Conservation (phyloP, 64 coral and sea anemone genomes). For the Platygyra sinensis region DNA sequence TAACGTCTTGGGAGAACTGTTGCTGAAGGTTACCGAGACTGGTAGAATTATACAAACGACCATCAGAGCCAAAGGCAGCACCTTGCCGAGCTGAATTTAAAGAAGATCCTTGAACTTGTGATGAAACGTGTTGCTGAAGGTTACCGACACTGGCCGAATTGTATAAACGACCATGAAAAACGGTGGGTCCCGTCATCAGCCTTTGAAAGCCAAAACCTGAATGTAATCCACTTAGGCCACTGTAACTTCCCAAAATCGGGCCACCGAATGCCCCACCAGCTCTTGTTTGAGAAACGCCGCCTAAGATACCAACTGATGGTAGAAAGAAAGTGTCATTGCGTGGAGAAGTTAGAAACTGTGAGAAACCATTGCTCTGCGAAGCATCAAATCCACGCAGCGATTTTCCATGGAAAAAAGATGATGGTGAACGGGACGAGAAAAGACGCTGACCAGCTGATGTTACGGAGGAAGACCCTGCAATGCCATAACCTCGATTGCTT, state of each 20-base stretch:
- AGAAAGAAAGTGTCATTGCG: slow-evolving; percentile 10
- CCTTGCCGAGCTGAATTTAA: neutral
- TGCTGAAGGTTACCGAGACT: neutral
- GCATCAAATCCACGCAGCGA: neutral
- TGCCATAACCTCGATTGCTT: neutral
- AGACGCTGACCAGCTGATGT: neutral
- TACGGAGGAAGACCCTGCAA: neutral
- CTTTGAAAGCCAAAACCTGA: slow-evolving; percentile 2
- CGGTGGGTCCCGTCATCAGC: neutral
- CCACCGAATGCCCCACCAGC: neutral
- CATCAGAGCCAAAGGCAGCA: neutral
- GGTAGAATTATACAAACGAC: neutral
- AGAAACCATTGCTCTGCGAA: neutral
- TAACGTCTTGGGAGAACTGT: neutral
- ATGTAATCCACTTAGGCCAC: neutral
- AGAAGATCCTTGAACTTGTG: neutral
- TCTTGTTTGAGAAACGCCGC: slow-evolving; percentile 19
- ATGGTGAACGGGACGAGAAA: neutral
- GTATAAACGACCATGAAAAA: neutral
- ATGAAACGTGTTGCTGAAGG: neutral
- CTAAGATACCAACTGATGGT: slow-evolving; percentile 32
- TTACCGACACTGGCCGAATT: neutral
- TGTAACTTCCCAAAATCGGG: neutral
- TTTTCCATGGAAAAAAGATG: neutral
- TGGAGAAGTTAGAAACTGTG: neutral